Evolutionary conservation across 1,140 invertebrate species (phyloP).

Genomic region (Tetramorium parvispinum): DNA sequence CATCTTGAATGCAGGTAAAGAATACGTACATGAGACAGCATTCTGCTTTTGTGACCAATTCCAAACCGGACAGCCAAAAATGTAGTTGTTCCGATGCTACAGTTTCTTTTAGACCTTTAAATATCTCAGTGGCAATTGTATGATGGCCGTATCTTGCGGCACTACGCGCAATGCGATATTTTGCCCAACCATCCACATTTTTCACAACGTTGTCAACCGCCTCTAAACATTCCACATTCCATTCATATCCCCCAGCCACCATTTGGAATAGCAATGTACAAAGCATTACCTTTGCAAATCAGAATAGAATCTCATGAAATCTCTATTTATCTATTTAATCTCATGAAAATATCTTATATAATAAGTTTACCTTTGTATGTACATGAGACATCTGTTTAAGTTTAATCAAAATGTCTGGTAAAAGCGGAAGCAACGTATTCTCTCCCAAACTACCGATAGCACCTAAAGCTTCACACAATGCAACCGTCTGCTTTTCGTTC

Average conservation of each 20-base stretch:
- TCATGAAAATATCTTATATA: slow-evolving; percentile 8
- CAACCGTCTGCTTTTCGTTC: slow-evolving; percentile 81
- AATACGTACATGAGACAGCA: slow-evolving; percentile 84
- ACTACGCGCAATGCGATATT: slow-evolving; percentile 94
- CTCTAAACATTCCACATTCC: slow-evolving; percentile 86
- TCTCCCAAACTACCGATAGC: slow-evolving; percentile 90
- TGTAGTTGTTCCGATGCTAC: slow-evolving; percentile 96
- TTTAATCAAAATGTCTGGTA: slow-evolving; percentile 87
- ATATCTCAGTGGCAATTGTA: slow-evolving; percentile 89
- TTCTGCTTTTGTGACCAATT: slow-evolving; percentile 90
- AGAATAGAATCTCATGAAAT: slow-evolving; percentile 47
- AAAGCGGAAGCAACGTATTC: slow-evolving; percentile 86
- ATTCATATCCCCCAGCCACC: slow-evolving; percentile 88
- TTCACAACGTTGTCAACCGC: slow-evolving; percentile 87
- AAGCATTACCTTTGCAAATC: slow-evolving; percentile 87
- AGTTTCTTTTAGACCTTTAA: slow-evolving; percentile 89
- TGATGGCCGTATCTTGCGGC: slow-evolving; percentile 95
- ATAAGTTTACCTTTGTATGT: slow-evolving; percentile 79
- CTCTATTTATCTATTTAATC: slow-evolving; percentile 10
- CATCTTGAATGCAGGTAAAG: background rate
- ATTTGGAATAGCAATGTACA: slow-evolving; percentile 94
- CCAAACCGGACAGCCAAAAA: slow-evolving; percentile 94
- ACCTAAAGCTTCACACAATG: slow-evolving; percentile 90
- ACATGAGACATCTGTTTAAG: slow-evolving; percentile 82
- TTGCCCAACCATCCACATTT: slow-evolving; percentile 92